phyloP scores from a whole-genome alignment of 2,888 invertebrate genomes.

The Drosophila planitibia region DNA sequence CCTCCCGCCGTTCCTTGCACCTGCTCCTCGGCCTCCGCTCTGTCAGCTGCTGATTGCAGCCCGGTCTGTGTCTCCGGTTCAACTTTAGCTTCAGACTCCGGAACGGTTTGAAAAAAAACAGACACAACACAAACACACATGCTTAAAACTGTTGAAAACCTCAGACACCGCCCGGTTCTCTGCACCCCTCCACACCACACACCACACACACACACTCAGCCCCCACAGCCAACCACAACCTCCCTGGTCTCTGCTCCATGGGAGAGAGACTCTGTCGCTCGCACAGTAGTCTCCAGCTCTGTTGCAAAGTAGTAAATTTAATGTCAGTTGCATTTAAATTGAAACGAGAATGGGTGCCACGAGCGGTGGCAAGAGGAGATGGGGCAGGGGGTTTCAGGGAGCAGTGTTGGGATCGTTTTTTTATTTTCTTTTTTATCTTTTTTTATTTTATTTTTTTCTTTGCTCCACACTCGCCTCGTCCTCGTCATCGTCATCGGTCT shows the following conservation, averaged over 20 bases:
- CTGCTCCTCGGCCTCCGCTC: constrained; percentile 12
- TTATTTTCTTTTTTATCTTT: not conserved
- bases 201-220: not conserved
- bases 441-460: constrained; percentile 3
- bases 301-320: constrained; percentile 81
- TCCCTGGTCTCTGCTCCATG: not conserved
- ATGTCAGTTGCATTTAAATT: constrained; percentile 82
- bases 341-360: constrained; percentile 57
- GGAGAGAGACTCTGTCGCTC: constrained; percentile 10
- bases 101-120: constrained; percentile 39
- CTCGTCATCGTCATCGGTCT: constrained; percentile 38
- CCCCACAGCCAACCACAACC: too few relatives aligned
- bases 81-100: constrained; percentile 50
- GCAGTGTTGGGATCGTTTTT: constrained; percentile 4
- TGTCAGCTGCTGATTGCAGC: constrained; percentile 30
- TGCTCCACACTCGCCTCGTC: constrained; percentile 6
- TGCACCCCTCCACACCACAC: not conserved
- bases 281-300: constrained; percentile 56
- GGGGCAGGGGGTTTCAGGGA: not conserved
- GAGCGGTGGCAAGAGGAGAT: constrained; percentile 5
- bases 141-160: constrained; percentile 21
- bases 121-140: constrained; percentile 7
- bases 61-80: constrained; percentile 20
- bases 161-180: constrained; percentile 27
- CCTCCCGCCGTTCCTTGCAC: not conserved